A percentile compares a stretch with the other conserved stretches of the same genome.
These are phyloP conservation scores for Stenolophus ochropezus DNA, from an alignment of 2,888 invertebrate genomes.

Conservation along the genomic window DNA sequence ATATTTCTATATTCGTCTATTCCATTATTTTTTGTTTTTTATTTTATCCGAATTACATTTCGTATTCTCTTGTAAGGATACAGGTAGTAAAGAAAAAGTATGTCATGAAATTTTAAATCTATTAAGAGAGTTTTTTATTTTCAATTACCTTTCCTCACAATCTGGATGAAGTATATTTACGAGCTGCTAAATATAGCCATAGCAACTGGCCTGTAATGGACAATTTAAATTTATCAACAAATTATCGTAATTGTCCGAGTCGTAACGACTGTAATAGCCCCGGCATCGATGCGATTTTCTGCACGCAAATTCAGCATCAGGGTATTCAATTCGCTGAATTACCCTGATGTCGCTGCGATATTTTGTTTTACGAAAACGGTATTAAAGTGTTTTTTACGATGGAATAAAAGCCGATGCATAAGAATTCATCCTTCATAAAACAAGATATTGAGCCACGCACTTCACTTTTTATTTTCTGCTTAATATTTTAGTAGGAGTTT, in stretches of 20 bases:
- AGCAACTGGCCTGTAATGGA: background rate
- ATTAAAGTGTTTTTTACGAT: background rate
- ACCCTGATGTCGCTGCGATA: background rate
- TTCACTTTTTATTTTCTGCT: background rate
- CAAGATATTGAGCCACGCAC: background rate
- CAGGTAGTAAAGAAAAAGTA: too few relatives aligned
- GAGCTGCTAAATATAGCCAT: background rate
- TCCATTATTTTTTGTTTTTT: too few relatives aligned
- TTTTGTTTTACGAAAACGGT: conserved; percentile 2
- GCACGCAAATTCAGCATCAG: conserved; percentile 3
- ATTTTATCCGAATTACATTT: too few relatives aligned
- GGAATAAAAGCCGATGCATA: background rate
- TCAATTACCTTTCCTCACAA: too few relatives aligned
- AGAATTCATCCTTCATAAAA: conserved; percentile 14
- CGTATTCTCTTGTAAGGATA: too few relatives aligned
- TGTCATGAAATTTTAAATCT: too few relatives aligned
- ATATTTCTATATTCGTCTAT: too few relatives aligned
- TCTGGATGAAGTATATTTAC: too few relatives aligned
- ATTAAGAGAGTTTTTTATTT: too few relatives aligned
- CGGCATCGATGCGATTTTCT: background rate
- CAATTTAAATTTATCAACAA: conserved; percentile 5
- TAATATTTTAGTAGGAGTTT: background rate
- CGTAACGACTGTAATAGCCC: background rate
- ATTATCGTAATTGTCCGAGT: background rate
- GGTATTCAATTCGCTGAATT: background rate